Base-by-base conservation (phyloP, 2,888 invertebrate species). In the Ichneumoninae sp. region DNA sequence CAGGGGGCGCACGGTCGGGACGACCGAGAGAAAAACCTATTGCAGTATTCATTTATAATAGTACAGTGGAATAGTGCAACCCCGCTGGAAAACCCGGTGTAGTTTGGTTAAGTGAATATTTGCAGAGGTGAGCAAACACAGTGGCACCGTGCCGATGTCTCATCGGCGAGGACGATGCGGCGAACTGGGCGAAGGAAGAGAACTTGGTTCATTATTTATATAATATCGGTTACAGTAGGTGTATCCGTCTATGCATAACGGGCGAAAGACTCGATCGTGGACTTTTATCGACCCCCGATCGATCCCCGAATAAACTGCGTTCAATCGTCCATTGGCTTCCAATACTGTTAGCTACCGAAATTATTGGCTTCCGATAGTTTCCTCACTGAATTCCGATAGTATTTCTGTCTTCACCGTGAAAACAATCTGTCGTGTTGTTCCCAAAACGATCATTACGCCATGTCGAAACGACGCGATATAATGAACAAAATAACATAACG, bases 201-300 rank as follows among this genome's bases (percentile, higher is more conserved):
- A 50, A 68, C 50, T 22, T 86, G 83, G 87, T 87, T 74, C 52
- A 78, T 78, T 78, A 83, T 75, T 68, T 75, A 75, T 75, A 75
- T 73, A 52, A 77, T 75, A 81, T 75, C 40, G 33, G 19, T 63
- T 7, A 13, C 16, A 10, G n/a, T 63, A 3, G 19, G 50, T 50
- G 22, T 36, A 16, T 36, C 33, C 22, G 10, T 54, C n/a, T 76
- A 8, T 16, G 40, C 13, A 65, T 65, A 33, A 6, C 54, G 66
- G 19, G 13, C 26, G 36, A 30, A 69, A 63, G 81, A 79, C 87
- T 79, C 88, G 87, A 88, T 90, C 90, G 89, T 88, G 90, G 88
- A 90, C 88, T 89, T 88, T 87, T 88, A 89, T 91, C 89, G 90
- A 91, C 90, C 89, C 91, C 88, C 89, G 90, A 91, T 89, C 90